phyloP scores from a whole-genome alignment of 2,797 vertebrate genomes.

The Chrosomus eos region DNA sequence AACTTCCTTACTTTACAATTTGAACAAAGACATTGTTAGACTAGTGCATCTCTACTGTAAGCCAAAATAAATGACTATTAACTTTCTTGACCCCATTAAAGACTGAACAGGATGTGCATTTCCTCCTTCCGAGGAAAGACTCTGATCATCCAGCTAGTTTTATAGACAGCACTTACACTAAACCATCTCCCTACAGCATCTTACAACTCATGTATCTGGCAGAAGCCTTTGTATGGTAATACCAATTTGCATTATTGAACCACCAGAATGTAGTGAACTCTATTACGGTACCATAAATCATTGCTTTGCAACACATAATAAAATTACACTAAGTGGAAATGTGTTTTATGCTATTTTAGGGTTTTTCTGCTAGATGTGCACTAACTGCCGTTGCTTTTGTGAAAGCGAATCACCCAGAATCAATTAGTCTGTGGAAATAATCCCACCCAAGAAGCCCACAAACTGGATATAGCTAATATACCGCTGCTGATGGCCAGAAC shows the following conservation, averaged over 20 bases:
- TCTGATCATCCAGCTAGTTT: background rate
- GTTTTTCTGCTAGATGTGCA: constrained; percentile 31
- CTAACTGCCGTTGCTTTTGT: constrained; percentile 19
- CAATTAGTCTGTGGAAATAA: constrained; percentile 36
- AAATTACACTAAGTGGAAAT: constrained; percentile 21
- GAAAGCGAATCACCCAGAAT: constrained; percentile 19
- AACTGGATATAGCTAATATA: constrained; percentile 35
- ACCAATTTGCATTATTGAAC: constrained; percentile 11
- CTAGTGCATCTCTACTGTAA: background rate
- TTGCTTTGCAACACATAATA: constrained; percentile 21
- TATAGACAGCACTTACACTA: background rate
- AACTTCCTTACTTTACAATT: background rate
- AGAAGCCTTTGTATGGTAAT: background rate
- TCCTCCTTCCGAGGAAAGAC: background rate
- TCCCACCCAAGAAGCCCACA: constrained; percentile 35
- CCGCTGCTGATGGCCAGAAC: constrained; percentile 60
- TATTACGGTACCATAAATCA: constrained; percentile 2
- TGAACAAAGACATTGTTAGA: background rate
- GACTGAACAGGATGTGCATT: background rate
- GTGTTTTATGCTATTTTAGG: constrained; percentile 26
- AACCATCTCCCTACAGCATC: background rate
- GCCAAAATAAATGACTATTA: background rate
- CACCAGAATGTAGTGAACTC: background rate
- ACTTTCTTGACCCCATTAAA: constrained; percentile 3
- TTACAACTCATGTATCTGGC: background rate